Evolutionary conservation across 1,140 invertebrate genomes (phyloP), one percentile per base, ranked within the genome.

Genomic region (Lanistes nyassanus): DNA sequence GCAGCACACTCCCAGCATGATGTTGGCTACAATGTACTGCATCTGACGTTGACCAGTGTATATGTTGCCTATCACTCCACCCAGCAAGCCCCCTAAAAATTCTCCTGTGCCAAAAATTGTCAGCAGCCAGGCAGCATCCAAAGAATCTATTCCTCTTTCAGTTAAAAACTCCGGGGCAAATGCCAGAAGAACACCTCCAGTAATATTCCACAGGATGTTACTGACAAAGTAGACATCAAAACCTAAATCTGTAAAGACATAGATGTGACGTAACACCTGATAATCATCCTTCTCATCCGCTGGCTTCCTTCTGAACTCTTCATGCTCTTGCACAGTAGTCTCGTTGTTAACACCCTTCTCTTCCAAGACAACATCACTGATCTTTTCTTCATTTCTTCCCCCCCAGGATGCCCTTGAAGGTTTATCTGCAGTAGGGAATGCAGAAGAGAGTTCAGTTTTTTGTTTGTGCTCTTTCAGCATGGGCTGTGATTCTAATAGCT

Each of bases 151-250:
- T 4, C 82, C 83, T 55, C 74, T 70, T 26, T 80, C 56, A n/a
- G 69, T 68, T 34, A 80, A 67, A 67, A 81, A 85, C 31, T 85
- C 85, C 21, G 84, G 80, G 21, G 62, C 80, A 76, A 84, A 80
- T 0, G 85, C 53, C 55, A 83, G 64, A 5, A 82, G 39, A 23
- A 85, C 81, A 13, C 73, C 74, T 23, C 68, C 72, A 6, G 80
- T 83, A 31, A 82, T 79, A 75, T 87, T 87, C 86, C 86, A 87
- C 53, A 85, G 71, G 9, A 86, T 80, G 58, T 85, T 86, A 37
- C 83, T 85, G 42, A 84, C 23, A 74, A 83, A 84, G 66, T 82
- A 87, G 5, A 87, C 75, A 37, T 82, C 64, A 69, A 87, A 87
- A 55, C 79, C 74, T n/a, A 82, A 51, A 68, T 83, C 78, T 55